phyloP scores from a whole-genome alignment of 1,140 invertebrate species.

The Diabrotica virgifera region DNA sequence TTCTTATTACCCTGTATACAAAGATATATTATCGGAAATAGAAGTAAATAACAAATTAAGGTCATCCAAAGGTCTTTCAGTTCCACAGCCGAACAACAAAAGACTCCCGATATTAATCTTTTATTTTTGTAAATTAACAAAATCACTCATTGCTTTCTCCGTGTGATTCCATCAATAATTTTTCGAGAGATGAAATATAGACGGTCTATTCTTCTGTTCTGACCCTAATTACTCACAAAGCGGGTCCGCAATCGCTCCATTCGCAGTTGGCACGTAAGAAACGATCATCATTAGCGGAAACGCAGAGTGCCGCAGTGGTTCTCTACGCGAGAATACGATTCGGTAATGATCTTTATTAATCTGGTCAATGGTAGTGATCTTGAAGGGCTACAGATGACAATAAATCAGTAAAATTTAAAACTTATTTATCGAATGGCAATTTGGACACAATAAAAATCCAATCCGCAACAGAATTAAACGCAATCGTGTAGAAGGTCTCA shows the following conservation, averaged over 20 bases:
- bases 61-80: too few relatives aligned
- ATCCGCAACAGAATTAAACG: too few relatives aligned
- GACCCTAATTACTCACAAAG: constrained; percentile 1
- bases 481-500: too few relatives aligned
- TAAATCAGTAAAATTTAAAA: too few relatives aligned
- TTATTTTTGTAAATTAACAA: background rate
- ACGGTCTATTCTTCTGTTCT: background rate
- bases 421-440: too few relatives aligned
- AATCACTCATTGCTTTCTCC: constrained; percentile 5
- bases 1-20: too few relatives aligned
- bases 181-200: background rate
- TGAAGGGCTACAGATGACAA: too few relatives aligned
- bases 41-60: too few relatives aligned
- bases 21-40: too few relatives aligned
- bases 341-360: background rate
- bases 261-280: background rate
- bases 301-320: background rate
- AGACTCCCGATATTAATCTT: too few relatives aligned
- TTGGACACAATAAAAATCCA: too few relatives aligned
- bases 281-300: constrained; percentile 2
- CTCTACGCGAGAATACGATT: background rate
- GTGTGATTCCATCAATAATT: background rate
- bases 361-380: background rate
- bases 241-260: background rate
- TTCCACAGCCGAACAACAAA: too few relatives aligned